Conservation (phyloP, 2,797 vertebrate species). For the Microctenopoma lineatum region DNA sequence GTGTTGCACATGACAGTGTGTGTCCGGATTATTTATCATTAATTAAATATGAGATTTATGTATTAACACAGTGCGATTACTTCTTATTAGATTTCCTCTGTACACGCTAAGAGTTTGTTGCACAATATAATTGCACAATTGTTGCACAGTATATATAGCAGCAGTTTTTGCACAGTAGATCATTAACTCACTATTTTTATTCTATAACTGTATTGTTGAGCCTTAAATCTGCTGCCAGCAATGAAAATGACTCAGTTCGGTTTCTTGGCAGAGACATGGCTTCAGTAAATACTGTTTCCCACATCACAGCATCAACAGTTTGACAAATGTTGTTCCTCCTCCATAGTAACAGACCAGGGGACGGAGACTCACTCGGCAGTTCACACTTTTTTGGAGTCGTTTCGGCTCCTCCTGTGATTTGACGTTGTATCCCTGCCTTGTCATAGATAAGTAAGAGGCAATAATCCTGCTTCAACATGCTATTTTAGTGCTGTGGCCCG, state of each 20-base stretch:
- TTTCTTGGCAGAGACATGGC: conserved; percentile 44
- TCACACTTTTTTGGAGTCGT: conserved; percentile 34
- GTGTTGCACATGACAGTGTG: not conserved
- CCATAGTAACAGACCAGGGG: conserved; percentile 23
- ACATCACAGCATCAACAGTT: conserved; percentile 29
- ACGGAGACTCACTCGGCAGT: conserved; percentile 27
- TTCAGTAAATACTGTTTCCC: conserved; percentile 42
- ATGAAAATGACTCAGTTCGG: conserved; percentile 47
- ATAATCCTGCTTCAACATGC: conserved; percentile 56
- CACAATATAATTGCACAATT: not conserved
- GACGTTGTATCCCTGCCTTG: conserved; percentile 52
- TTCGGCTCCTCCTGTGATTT: conserved; percentile 31
- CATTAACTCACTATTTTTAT: conserved; percentile 33
- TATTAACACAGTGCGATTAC: not conserved
- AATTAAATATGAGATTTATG: too few species aligned
- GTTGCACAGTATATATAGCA: conserved; percentile 5
- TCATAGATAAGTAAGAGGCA: conserved; percentile 63
- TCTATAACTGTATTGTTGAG: conserved; percentile 34
- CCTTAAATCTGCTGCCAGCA: conserved; percentile 31
- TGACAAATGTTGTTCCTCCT: conserved; percentile 39
- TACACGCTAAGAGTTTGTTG: too few species aligned
- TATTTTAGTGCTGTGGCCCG: conserved; percentile 53
- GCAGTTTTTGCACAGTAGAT: conserved; percentile 1
- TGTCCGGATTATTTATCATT: not conserved
- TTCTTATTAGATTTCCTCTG: not conserved